Conservation (phyloP, 1,140 invertebrate species). For the Bicyclus anynana region DNA sequence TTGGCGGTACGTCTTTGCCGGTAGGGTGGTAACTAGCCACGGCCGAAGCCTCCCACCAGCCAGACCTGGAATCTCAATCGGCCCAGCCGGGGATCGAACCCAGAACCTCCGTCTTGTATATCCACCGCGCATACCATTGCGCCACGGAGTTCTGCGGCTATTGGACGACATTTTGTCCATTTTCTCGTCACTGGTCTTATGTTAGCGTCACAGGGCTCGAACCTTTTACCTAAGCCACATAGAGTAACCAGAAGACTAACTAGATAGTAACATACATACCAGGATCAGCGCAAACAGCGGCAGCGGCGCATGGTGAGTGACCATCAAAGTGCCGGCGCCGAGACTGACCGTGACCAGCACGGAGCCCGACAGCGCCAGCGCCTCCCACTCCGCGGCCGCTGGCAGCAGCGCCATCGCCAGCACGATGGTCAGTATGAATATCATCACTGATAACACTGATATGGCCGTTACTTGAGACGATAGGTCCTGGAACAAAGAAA, state of each 20-base stretch:
- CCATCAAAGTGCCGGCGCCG: conserved; percentile 73
- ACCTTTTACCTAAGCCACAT: no score
- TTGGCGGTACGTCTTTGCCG: no score
- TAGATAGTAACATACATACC: conserved; percentile 37
- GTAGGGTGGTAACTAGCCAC: no score
- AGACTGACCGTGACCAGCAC: conserved; percentile 71
- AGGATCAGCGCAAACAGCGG: conserved; percentile 82
- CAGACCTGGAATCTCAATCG: no score
- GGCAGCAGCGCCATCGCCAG: conserved; percentile 75
- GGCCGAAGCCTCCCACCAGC: no score
- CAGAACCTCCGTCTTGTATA: no score
- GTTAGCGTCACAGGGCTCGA: no score
- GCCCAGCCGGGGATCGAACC: no score
- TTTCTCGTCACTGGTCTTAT: no score
- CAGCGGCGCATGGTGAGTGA: conserved; percentile 78
- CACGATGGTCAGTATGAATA: conserved; percentile 67
- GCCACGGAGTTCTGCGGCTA: no score
- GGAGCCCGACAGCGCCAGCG: conserved; percentile 74
- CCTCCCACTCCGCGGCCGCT: conserved; percentile 75
- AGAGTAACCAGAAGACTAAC: background rate
- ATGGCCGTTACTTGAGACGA: conserved; percentile 66
- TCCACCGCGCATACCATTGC: no score
- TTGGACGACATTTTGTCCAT: no score
- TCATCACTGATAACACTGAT: conserved; percentile 68
- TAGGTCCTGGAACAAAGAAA: conserved; percentile 72